phyloP scores from a whole-genome alignment of 92 coral and sea anemone species.

The Parazoanthus darwini region DNA sequence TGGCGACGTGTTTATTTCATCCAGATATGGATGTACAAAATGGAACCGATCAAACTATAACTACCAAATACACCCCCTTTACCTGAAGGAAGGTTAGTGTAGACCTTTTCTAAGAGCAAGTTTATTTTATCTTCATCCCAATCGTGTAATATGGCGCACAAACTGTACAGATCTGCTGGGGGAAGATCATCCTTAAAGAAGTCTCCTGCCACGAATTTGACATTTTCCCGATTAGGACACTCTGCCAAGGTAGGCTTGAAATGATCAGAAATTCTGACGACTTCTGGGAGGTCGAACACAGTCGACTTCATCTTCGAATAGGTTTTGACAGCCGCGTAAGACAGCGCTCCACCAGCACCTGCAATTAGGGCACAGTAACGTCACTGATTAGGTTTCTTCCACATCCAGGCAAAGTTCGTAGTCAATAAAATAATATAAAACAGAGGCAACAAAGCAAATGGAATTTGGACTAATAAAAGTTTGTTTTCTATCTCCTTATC shows the following conservation, averaged over 20 bases:
- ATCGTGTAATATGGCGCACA: conserved; percentile 47
- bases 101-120: conserved; percentile 36
- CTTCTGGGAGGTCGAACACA: conserved; percentile 50
- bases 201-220: conserved; percentile 45
- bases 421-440: too few species aligned
- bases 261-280: conserved; percentile 41
- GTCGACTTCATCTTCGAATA: conserved; percentile 52
- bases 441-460: too few species aligned
- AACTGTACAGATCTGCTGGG: conserved; percentile 43
- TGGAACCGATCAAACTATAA: too few species aligned
- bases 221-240: conserved; percentile 39
- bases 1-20: too few species aligned
- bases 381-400: background rate
- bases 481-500: too few species aligned
- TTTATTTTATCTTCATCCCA: conserved; percentile 46
- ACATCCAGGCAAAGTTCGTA: too few species aligned
- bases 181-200: conserved; percentile 51
- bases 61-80: background rate
- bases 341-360: conserved; percentile 54
- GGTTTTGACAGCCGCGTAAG: conserved; percentile 46
- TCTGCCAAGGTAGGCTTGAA: conserved; percentile 41
- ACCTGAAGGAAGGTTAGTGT: conserved; percentile 47
- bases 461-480: too few species aligned
- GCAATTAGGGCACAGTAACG: background rate
- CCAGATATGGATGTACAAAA: too few species aligned